A percentile compares a stretch with the other conserved stretches of the same genome.
Evolutionary conservation across 2,888 invertebrate species (phyloP).

Genomic region (Arctia plantaginis): DNA sequence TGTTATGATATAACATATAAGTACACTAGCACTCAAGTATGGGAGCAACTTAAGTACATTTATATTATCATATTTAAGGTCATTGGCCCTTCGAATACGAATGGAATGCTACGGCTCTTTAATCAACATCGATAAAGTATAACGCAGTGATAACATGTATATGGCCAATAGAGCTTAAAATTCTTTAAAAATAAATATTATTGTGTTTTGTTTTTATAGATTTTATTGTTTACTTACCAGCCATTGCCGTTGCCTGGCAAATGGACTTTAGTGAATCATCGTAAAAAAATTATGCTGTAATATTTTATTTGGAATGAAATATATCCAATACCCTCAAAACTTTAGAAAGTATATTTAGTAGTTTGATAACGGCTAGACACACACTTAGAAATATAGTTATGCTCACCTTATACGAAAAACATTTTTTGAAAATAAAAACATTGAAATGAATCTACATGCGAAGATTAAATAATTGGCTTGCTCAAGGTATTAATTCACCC

Average conservation of each 20-base stretch:
- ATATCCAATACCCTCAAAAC: background rate
- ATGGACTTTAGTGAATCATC: background rate
- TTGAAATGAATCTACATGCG: too few relatives aligned
- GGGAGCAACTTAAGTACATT: constrained; percentile 16
- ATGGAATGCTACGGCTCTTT: constrained; percentile 1
- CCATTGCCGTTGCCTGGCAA: background rate
- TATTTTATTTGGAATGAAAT: background rate
- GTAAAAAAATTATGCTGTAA: background rate
- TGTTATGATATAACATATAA: background rate
- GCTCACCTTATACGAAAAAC: too few relatives aligned
- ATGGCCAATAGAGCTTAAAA: background rate
- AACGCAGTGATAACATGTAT: background rate
- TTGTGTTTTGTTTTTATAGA: background rate
- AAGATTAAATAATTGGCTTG: too few relatives aligned
- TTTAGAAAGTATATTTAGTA: background rate
- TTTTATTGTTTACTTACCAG: background rate
- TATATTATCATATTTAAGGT: constrained; percentile 11
- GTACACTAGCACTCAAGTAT: constrained; percentile 12
- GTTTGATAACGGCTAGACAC: background rate
- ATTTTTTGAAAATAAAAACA: too few relatives aligned
- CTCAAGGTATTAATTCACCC: too few relatives aligned
- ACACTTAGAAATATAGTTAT: background rate
- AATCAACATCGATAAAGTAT: constrained; percentile 4
- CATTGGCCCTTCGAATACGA: constrained; percentile 3
- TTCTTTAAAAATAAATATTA: background rate